Evolutionary conservation across 2,797 vertebrate genomes (phyloP), one percentile per base, ranked within the genome.

Genomic region (Falco concolor): DNA sequence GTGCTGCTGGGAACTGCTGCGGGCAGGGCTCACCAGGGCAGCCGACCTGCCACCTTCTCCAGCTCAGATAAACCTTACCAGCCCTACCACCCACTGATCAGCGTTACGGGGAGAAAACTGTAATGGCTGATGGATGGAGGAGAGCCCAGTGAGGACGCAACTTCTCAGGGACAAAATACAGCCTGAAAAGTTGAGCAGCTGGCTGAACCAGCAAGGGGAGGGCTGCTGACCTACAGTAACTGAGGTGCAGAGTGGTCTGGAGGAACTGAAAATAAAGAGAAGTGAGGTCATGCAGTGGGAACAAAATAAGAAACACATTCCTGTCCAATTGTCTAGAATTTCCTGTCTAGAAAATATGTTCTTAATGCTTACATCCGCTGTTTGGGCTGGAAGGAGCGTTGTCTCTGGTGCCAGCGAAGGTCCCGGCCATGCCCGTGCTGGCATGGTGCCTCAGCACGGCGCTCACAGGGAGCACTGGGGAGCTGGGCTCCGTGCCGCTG

Each of bases 391-490:
- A 54, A 25, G 73, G 32, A 74, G 40, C 2, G 0, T 1, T 12
- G 49, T 24, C 25, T 44, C 19, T 0, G 1, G 40, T 44, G 67
- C 79, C 85, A 45, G 84, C 1, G 0, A 32, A 7, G 63, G 53
- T 22, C 45, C 70, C 1, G 2, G 83, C 85, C 1, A 0, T 68
- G 91, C 47, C 79, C 78, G 5, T 0, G n/a, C 70, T 25, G 52
- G 17, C 14, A 1, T 3, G 3, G 6, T 4, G 21, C 60, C 60
- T 17, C 4, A 5, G 67, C 80, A 18, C 28, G 1, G 64, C 0
- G 1, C 13, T 9, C 9, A 0, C n/a, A 0, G 50, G 45, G n/a
- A 6, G 57, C 3, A 0, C 34, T 0, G 18, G 19, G 28, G 9
- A 28, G 52, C 86, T 30, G 10, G 0, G 53, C 72, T 13, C 61